A percentile compares a stretch with the other conserved stretches of the same genome.
These are phyloP conservation scores for Eupleurogrammus muticus DNA, from an alignment of 2,797 vertebrate genomes.

Conservation along the genomic window DNA sequence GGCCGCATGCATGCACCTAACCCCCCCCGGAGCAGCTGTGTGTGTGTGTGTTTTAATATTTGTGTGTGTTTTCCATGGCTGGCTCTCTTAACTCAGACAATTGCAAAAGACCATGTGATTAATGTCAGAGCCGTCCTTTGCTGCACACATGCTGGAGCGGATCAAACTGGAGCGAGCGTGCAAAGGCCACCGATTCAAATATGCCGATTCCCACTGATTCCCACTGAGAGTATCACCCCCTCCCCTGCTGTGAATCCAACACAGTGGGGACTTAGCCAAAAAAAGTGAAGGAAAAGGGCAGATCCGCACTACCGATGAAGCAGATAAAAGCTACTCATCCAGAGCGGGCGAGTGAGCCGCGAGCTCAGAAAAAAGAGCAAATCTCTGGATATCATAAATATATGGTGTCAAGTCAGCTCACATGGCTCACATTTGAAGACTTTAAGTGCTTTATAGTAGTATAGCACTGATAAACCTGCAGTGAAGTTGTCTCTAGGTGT, in stretches of 20 bases:
- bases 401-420: conserved; percentile 45
- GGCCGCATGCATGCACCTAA: conserved; percentile 47
- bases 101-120: conserved; percentile 29
- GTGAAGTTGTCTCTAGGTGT: neutral
- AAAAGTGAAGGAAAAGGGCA: conserved; percentile 48
- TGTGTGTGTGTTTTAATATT: neutral
- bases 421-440: conserved; percentile 25
- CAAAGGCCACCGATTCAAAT: conserved; percentile 58
- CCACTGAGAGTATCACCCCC: conserved; percentile 55
- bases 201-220: conserved; percentile 47
- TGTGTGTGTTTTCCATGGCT: conserved; percentile 1
- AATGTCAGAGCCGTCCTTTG: conserved; percentile 26
- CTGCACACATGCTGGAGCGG: conserved; percentile 30
- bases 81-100: conserved; percentile 28
- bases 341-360: conserved; percentile 55
- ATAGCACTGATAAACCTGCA: conserved; percentile 14
- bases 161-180: conserved; percentile 40
- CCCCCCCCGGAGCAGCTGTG: conserved; percentile 17
- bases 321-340: conserved; percentile 67
- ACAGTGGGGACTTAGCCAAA: conserved; percentile 52
- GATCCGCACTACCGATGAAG: conserved; percentile 43
- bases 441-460: conserved; percentile 16
- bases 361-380: conserved; percentile 51
- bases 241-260: conserved; percentile 59
- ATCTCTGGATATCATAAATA: conserved; percentile 51